Evolutionary conservation across 2,113 vertebrate genomes (phyloP), one percentile per base, ranked within the genome.

Genomic region (Oncorhynchus gorbuscha): DNA sequence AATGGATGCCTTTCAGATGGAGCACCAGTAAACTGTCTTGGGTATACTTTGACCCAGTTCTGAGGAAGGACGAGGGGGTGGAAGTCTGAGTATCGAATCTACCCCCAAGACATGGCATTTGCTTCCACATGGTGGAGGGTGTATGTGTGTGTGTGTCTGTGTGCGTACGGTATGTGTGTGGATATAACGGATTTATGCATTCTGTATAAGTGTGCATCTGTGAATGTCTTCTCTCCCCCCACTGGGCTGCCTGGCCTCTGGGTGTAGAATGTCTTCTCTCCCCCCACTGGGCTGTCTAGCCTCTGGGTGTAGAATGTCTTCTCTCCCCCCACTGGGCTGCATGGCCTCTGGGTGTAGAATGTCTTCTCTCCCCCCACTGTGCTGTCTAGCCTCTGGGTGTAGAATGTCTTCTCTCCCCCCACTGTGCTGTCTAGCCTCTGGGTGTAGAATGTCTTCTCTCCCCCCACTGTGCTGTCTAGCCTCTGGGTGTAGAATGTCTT

Each of bases 1-100:
- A 58, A 73, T 79, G 62, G 75, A 71, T 77, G 11, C 64, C 22
- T 12, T 5, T 9, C 22, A 32, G 48, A 13, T 8, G 55, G 51
- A 51, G 51, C 48, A 30, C 28, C 51, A 61, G 61, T 66, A 22
- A 45, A 45, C 39, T 9, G 11, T 22, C 14, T 14, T 35, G 45
- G 39, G 13, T 51, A 55, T 8, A 61, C 26, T 13, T 62, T 13
- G 18, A 66, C 35, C 48, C 14, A 20, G 55, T 20, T 58, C 55
- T 4, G 39, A 45, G 39, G 39, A 45, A 45, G 39, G 39, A 45
- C 39, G 9, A 45, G 55, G 30, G 3, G 12, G 18, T 48, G 51
- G 49, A 3, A 35, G n/a, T 59, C 22, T 28, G 28, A 39, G 8
- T 39, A 8, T 39, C 35, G 35, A 39, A 39, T 39, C 7, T 39